Percentiles rank a stretch among this genome's conserved stretches.
phyloP scores from a whole-genome alignment of 1,140 invertebrate species.

The Camponotus floridanus region DNA sequence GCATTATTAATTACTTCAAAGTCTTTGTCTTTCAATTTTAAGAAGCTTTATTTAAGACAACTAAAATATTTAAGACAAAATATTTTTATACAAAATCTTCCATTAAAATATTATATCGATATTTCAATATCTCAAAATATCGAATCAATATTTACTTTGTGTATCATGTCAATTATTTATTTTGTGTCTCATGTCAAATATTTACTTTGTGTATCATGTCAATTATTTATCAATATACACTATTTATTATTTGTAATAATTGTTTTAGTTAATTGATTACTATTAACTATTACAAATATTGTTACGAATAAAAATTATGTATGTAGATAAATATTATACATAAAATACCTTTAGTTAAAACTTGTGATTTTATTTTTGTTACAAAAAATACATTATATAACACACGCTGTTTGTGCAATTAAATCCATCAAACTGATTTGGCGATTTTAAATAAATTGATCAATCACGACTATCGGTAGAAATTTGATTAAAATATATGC shows the following conservation, averaged over 20 bases:
- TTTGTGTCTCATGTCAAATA: too few species aligned
- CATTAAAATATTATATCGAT: neutral
- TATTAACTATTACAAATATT: neutral
- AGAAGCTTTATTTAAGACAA: neutral
- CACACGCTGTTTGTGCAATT: constrained; percentile 1
- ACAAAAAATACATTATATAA: neutral
- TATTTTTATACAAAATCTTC: neutral
- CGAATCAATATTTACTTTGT: neutral
- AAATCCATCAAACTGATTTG: neutral
- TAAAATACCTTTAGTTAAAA: neutral
- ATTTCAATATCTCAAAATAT: neutral
- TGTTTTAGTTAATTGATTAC: neutral
- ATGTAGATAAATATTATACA: neutral
- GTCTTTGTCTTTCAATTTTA: neutral
- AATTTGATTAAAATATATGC: constrained; percentile 56
- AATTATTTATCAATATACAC: neutral
- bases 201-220: too few species aligned
- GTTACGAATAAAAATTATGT: neutral
- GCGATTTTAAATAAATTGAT: constrained; percentile 52
- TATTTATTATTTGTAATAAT: neutral
- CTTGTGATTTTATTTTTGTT: neutral
- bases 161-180: too few species aligned
- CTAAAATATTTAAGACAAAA: neutral
- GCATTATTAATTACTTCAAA: neutral
- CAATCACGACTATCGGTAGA: constrained; percentile 9